These are phyloP conservation scores for Sinelater perroti DNA, from an alignment of 2,888 invertebrate genomes.

Conservation along the genomic window DNA sequence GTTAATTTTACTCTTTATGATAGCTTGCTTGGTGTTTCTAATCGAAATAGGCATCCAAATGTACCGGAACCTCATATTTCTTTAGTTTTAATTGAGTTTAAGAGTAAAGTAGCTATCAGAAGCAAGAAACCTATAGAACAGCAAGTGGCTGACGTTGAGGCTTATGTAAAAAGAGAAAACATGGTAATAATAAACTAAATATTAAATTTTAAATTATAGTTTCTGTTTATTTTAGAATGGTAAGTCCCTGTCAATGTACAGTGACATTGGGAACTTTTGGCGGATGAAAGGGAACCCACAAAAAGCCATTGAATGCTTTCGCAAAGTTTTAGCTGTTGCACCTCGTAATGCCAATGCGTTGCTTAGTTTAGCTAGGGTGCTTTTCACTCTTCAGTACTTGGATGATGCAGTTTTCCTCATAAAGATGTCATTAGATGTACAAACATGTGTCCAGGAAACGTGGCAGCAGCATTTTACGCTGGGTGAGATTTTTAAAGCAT, in stretches of 20 bases:
- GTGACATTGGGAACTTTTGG: constrained; percentile 93
- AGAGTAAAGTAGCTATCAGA: constrained; percentile 68
- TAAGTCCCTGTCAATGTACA: constrained; percentile 86
- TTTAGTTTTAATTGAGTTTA: constrained; percentile 78
- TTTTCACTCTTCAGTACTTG: constrained; percentile 86
- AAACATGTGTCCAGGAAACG: constrained; percentile 84
- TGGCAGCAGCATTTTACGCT: constrained; percentile 86
- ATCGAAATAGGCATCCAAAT: constrained; percentile 81
- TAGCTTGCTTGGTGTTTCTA: constrained; percentile 85
- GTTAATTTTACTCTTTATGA: constrained; percentile 91
- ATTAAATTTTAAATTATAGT: neutral
- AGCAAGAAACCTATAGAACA: constrained; percentile 65
- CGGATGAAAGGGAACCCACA: constrained; percentile 88
- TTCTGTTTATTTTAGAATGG: constrained; percentile 60
- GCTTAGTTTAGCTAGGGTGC: constrained; percentile 82
- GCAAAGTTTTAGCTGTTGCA: constrained; percentile 83
- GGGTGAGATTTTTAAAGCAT: constrained; percentile 91
- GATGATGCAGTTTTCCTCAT: constrained; percentile 91
- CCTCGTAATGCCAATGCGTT: constrained; percentile 89
- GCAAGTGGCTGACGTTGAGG: constrained; percentile 78
- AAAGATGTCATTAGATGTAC: constrained; percentile 83
- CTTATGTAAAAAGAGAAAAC: constrained; percentile 77
- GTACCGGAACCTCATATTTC: constrained; percentile 87
- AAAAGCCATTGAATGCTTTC: constrained; percentile 88
- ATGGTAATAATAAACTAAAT: constrained; percentile 63